Evolutionary conservation across 2,113 vertebrate species (phyloP).

Genomic region (Orycteropus afer): DNA sequence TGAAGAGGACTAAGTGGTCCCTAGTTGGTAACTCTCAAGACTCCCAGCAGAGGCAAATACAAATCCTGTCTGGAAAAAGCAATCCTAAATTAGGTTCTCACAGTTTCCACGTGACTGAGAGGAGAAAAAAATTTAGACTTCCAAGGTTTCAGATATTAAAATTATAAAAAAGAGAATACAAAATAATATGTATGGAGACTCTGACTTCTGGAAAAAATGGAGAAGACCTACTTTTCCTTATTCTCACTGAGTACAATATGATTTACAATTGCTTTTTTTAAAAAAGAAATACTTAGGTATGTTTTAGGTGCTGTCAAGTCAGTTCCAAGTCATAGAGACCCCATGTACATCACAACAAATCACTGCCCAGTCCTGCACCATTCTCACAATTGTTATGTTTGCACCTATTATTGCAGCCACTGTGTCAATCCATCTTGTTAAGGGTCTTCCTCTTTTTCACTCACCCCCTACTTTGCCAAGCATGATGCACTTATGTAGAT

Average conservation of each 20-base stretch:
- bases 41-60: not conserved
- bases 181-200: not conserved
- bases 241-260: not conserved
- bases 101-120: not conserved
- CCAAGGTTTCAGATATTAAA: not conserved
- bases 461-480: too few relatives aligned
- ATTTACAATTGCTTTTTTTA: not conserved
- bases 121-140: not conserved
- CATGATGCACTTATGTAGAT: too few relatives aligned
- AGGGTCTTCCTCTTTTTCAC: too few relatives aligned
- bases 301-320: too few relatives aligned
- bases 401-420: too few relatives aligned
- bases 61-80: not conserved
- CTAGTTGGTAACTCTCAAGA: not conserved
- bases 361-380: too few relatives aligned
- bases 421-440: too few relatives aligned
- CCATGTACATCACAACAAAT: too few relatives aligned
- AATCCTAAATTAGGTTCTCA: not conserved
- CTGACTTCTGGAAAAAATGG: not conserved
- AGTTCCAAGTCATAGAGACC: too few relatives aligned
- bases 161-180: not conserved
- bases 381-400: too few relatives aligned
- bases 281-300: not conserved
- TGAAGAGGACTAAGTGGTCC: not conserved
- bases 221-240: not conserved